phyloP scores from a whole-genome alignment of 2,888 invertebrate genomes.

The Melinopterus prodromus region DNA sequence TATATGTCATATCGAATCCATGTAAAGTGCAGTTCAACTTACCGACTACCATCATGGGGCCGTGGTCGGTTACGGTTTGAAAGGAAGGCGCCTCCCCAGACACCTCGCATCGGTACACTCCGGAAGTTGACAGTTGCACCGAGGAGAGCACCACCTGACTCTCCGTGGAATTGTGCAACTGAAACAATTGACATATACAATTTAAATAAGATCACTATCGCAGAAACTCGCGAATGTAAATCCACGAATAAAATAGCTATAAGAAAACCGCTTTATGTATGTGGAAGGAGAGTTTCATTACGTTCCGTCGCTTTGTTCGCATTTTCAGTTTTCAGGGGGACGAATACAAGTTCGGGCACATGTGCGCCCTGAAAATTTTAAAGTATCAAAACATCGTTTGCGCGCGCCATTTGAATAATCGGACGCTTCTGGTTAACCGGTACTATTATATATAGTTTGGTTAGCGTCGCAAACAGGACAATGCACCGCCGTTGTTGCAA shows the following conservation, averaged over 20 bases:
- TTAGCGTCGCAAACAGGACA: neutral
- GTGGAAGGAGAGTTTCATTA: slow-evolving; percentile 15
- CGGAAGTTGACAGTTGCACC: slow-evolving; percentile 71
- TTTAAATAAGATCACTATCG: slow-evolving; percentile 6
- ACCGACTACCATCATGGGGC: slow-evolving; percentile 75
- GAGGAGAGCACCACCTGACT: slow-evolving; percentile 70
- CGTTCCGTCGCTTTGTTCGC: neutral
- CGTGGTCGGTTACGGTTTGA: slow-evolving; percentile 73
- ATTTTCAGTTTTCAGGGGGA: neutral
- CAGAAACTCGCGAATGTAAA: slow-evolving; percentile 4
- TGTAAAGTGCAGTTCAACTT: slow-evolving; percentile 56
- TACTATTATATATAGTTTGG: slow-evolving; percentile 6
- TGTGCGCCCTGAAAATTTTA: slow-evolving; percentile 26
- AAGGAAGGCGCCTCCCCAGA: slow-evolving; percentile 77
- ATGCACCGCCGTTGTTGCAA: neutral
- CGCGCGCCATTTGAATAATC: slow-evolving; percentile 24
- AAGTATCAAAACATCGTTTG: slow-evolving; percentile 24
- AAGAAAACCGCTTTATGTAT: neutral
- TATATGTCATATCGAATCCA: neutral
- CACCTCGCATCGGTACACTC: slow-evolving; percentile 74
- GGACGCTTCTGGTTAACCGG: slow-evolving; percentile 16
- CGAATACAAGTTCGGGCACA: slow-evolving; percentile 9
- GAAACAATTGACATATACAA: slow-evolving; percentile 47
- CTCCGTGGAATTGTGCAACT: slow-evolving; percentile 75
- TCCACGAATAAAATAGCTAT: neutral